Base-by-base conservation (phyloP, 2,888 invertebrate genomes). In the Congeria kusceri region DNA sequence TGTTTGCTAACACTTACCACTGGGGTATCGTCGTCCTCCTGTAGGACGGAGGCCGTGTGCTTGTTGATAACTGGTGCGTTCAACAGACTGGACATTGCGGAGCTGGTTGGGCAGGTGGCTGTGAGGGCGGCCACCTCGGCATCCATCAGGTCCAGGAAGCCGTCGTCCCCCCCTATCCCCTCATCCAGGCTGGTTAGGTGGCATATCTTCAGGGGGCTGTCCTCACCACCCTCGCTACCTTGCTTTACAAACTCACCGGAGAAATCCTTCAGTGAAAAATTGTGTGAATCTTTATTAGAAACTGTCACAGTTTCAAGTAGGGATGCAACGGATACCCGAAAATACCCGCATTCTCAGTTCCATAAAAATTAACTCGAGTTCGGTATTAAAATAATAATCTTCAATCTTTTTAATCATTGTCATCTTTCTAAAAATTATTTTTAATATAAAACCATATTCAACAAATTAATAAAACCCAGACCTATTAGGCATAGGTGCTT, bases 131-230 rank as follows among this genome's bases (percentile, higher is more conserved):
- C 79, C 9, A 78, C 74, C 58, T 83, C 80, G 18, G 66, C 63
- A 13, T 78, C 78, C 74, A 77, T 80, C 25, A 80, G 49, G 47
- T 92, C 91, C 1, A 91, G 88, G 77, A 92, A 92, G 3, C 92
- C 91, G 75, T 92, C 92, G 74, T 91, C 91, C 77, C 89, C 91
- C 73, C 90, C 91, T 27, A 85, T 77, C 61, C 87, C 88, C 56
- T 86, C 86, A 28, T 87, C 86, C 15, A 86, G 73, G 59, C 87
- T 85, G 9, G 86, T 84, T 18, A 89, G 77, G 0, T 83, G 76
- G 28, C 83, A 86, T 20, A 81, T 78, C 79, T 88, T 88, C 58
- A 88, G 77, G 3, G 88, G 89, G 62, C 86, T 87, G 53, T 72
- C 80, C 20, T 80, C 28, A 56, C 80, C 63, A 32, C 81, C 70